A percentile compares a stretch with the other conserved stretches of the same genome.
Conservation (phyloP, 1,140 invertebrate species). For the Callitettix versicolor region DNA sequence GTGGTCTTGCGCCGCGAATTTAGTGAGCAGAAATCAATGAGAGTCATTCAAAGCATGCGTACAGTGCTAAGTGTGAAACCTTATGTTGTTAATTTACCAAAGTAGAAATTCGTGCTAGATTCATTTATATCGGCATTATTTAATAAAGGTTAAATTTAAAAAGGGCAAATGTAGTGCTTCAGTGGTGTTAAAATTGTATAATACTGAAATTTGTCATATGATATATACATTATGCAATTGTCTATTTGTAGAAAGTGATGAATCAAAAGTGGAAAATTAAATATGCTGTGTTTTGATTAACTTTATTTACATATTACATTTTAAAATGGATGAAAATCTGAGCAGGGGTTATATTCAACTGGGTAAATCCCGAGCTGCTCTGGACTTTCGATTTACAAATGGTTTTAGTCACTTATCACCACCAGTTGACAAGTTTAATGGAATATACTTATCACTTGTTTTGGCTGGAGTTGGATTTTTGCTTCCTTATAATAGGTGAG, state of each 20-base stretch:
- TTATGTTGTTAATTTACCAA: no score
- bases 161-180: no score
- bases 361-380: conserved; percentile 40
- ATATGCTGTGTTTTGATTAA: no score
- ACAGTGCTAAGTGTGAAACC: background rate
- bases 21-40: conserved; percentile 25
- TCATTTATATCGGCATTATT: no score
- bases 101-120: no score
- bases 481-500: conserved; percentile 78
- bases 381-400: conserved; percentile 41
- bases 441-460: conserved; percentile 68
- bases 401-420: conserved; percentile 47
- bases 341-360: conserved; percentile 53
- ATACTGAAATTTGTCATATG: no score
- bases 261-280: no score
- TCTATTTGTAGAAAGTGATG: no score
- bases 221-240: no score
- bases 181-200: no score
- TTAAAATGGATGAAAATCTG: conserved; percentile 52
- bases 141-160: no score
- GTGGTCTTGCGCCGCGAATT: background rate
- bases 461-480: conserved; percentile 82
- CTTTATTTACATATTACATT: no score
- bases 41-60: conserved; percentile 22
- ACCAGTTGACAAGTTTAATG: conserved; percentile 63